Evolutionary conservation across 2,113 vertebrate species (phyloP), one percentile per base, ranked within the genome.

Genomic region (Eurystomus gularis): DNA sequence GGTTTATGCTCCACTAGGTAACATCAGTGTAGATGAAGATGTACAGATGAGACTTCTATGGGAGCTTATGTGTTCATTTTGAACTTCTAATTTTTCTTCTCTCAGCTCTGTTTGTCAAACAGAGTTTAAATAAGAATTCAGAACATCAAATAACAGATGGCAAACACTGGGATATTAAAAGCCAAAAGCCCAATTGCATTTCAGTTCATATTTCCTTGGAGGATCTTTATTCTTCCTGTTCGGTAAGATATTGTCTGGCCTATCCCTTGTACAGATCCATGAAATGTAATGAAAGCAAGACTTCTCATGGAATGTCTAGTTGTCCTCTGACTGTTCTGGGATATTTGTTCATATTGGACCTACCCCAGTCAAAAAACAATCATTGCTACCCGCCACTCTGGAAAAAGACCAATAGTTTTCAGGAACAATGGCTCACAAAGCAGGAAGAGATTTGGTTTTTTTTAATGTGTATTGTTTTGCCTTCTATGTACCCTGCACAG

Each of bases 71-170:
- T 84, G 35, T 82, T 95, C n/a, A 91, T 86, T 78, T 90, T 68
- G 51, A 88, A 86, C 82, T 94, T 78, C 60, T 79, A 55, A 35
- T 84, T 92, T 93, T 92, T 71, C 57, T 90, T 75, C 40, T 69
- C 1, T 64, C 3, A 4, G 54, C 40, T 68, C 72, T 93, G 44
- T 96, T 96, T 86, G 77, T 75, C 86, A 88, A 93, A 88, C 42
- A 78, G 31, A 4, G 26, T 86, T 97, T 95, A 93, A 96, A 94
- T 93, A 94, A 93, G 84, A 96, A 88, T 40, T 94, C 85, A 81
- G 82, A 94, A 90, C 90, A 92, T 93, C 92, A 96, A 95, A 95
- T 93, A 94, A 90, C 57, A 75, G 86, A 93, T 64, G 33, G 64
- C 60, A 96, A 96, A 84, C 88, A 72, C 21, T 52, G 44, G 25